Evolutionary conservation across 1,140 invertebrate genomes (phyloP), one percentile per base, ranked within the genome.

Genomic region (Drosophila athabasca): DNA sequence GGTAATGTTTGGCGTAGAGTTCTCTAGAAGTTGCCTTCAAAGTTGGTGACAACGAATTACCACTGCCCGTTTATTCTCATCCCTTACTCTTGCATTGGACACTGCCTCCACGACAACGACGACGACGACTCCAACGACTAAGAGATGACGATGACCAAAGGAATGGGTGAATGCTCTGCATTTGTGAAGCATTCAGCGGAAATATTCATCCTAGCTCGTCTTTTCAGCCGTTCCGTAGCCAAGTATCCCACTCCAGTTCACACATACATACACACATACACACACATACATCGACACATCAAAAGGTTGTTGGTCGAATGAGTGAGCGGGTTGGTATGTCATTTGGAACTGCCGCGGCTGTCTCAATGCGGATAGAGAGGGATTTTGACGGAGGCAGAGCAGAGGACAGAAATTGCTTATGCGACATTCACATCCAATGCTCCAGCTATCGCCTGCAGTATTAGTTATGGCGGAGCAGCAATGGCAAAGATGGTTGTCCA

Each of bases 181-280:
- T 87, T 87, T 85, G 69, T 65, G 66, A 85, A 85, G 83, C 83
- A 85, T 84, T 90, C 75, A 77, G 83, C 83, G 88, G 80, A 90
- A 90, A 90, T 88, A 79, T 84, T 90, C 80, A 84, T 83, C 67
- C 73, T 72, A 67, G 66, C 81, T 69, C 82, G 83, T 82, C 79
- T 88, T 87, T 87, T 87, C 78, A 79, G 64, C 58, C 65, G 44
- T 67, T 52, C 62, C 58, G 43, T 71, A 61, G 61, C 69, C 58
- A 75, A 69, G 50, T 65, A 84, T 66, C 67, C 62, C 53, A 53
- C 58, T 39, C 44, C 31, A 50, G 6, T 8, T 35, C 29, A 24
- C 3, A 44, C 50, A n/a, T 31, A 60, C 19, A 13, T 43, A 48
- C 46, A 71, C 43, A 39, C 62, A 51, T 61, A 62, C 22, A 55